These are phyloP conservation scores for Malachius bipustulatus DNA, from an alignment of 2,888 invertebrate species.

Conservation along the genomic window DNA sequence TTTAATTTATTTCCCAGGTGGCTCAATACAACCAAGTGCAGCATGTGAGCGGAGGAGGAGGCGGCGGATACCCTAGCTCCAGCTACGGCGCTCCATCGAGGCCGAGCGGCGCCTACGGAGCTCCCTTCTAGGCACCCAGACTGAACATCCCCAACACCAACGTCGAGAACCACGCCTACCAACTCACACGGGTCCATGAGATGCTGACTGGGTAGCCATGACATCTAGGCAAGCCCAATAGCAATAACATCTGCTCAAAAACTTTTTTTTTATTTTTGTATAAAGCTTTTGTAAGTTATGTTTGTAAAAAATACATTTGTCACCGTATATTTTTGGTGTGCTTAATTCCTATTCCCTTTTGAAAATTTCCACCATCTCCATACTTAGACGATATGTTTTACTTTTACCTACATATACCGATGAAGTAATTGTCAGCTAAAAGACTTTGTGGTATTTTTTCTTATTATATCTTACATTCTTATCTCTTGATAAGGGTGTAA, in stretches of 20 bases:
- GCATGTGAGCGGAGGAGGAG: constrained; percentile 40
- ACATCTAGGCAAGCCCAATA: no score
- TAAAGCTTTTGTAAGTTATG: constrained; percentile 40
- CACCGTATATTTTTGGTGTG: constrained; percentile 33
- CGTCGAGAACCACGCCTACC: constrained; percentile 18
- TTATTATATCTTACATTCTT: no score
- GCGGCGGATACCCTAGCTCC: constrained; percentile 37
- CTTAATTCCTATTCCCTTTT: no score
- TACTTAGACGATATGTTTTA: no score
- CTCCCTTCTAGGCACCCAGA: constrained; percentile 37
- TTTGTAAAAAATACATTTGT: constrained; percentile 42
- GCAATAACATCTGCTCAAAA: constrained; percentile 25
- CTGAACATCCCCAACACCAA: constrained; percentile 23
- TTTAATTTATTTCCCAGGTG: no score
- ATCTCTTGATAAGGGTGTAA: no score
- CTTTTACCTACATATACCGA: no score
- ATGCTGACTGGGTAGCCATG: no score
- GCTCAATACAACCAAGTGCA: constrained; percentile 68
- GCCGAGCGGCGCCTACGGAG: constrained; percentile 60
- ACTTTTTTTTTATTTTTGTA: constrained; percentile 35
- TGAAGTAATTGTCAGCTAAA: no score
- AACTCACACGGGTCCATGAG: constrained; percentile 36
- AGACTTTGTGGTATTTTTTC: no score
- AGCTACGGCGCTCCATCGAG: constrained; percentile 43
- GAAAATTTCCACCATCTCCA: no score